These are phyloP conservation scores for Cirrhinus molitorella DNA, from an alignment of 2,797 vertebrate genomes.

Conservation along the genomic window DNA sequence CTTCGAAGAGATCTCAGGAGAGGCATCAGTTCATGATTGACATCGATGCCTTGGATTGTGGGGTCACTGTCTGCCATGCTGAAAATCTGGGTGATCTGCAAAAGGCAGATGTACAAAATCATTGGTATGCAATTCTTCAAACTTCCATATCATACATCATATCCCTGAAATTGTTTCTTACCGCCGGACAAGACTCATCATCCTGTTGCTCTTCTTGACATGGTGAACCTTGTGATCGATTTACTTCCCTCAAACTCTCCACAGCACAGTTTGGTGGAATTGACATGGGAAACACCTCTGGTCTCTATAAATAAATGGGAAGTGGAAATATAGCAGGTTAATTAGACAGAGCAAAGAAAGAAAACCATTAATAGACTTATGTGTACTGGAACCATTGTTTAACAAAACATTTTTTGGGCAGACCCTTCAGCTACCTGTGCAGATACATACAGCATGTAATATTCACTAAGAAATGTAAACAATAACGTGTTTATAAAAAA, in stretches of 20 bases:
- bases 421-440: too few relatives aligned
- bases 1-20: slow-evolving; percentile 73
- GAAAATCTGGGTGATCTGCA: slow-evolving; percentile 82
- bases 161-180: slow-evolving; percentile 27
- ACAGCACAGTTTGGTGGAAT: background rate
- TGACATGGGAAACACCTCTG: background rate
- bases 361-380: too few relatives aligned
- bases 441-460: too few relatives aligned
- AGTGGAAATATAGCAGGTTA: background rate
- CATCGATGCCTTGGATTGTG: slow-evolving; percentile 38
- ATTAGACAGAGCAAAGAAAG: too few relatives aligned
- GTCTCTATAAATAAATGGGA: slow-evolving; percentile 5
- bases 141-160: background rate
- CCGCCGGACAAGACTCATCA: slow-evolving; percentile 45
- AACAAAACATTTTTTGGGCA: too few relatives aligned
- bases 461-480: too few relatives aligned
- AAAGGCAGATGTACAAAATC: slow-evolving; percentile 18
- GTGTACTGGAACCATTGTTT: too few relatives aligned
- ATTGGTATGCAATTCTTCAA: background rate
- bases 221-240: slow-evolving; percentile 1
- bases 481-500: too few relatives aligned
- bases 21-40: slow-evolving; percentile 73
- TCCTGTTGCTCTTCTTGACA: slow-evolving; percentile 40
- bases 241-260: background rate
- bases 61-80: slow-evolving; percentile 70